Evolutionary conservation across 2,888 invertebrate genomes (phyloP).

Genomic region (Taphrorychus bicolor): DNA sequence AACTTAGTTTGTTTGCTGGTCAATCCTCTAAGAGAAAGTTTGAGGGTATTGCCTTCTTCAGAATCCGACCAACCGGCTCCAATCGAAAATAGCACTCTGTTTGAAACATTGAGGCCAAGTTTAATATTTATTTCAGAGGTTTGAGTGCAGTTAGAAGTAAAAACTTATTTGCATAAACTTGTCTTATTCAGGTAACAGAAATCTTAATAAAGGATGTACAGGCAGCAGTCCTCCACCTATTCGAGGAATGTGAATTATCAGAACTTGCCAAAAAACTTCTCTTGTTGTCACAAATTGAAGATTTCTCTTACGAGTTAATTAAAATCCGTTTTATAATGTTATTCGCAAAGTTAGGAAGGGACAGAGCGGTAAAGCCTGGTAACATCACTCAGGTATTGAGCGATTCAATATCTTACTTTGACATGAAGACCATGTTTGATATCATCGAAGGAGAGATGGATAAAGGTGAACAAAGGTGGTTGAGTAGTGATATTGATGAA

Average conservation of each 20-base stretch:
- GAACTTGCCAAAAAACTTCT: constrained; percentile 12
- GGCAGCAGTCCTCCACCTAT: constrained; percentile 14
- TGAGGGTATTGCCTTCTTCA: constrained; percentile 31
- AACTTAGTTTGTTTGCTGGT: constrained; percentile 66
- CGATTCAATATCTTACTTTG: constrained; percentile 15
- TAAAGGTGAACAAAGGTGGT: constrained; percentile 15
- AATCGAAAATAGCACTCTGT: constrained; percentile 13
- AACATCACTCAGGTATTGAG: not conserved
- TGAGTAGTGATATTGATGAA: not conserved
- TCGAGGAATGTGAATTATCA: constrained; percentile 6
- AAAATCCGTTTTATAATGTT: constrained; percentile 28
- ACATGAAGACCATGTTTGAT: constrained; percentile 23
- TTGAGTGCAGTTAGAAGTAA: not conserved
- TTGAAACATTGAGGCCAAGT: constrained; percentile 24
- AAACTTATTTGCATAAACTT: not conserved
- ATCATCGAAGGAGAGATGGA: constrained; percentile 29
- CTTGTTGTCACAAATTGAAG: constrained; percentile 29
- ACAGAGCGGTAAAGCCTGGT: not conserved
- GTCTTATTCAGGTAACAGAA: constrained; percentile 26
- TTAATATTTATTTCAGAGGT: constrained; percentile 31
- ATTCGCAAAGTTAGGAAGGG: constrained; percentile 9
- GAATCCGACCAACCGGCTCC: not conserved
- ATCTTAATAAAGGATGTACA: constrained; percentile 8
- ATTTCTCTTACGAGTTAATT: constrained; percentile 29
- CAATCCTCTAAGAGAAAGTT: constrained; percentile 61